Evolutionary conservation across 30 jellyfish, hydroid and myxozoan species (phyloP), one percentile per base, ranked within the genome.

Genomic region (Hydractinia symbiolongicarpus): DNA sequence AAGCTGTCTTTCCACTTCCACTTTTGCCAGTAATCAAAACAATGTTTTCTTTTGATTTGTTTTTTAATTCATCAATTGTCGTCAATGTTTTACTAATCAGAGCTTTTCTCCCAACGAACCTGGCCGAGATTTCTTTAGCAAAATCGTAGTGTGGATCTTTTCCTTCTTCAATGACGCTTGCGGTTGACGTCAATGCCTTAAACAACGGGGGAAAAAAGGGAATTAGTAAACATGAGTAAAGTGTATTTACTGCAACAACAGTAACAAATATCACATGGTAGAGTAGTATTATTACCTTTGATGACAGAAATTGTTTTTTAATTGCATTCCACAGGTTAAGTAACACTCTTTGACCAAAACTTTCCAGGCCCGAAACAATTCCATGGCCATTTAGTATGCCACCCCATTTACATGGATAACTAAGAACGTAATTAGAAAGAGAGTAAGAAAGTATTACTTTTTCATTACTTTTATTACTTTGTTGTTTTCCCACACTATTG

Each of bases 1-100:
- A 79, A 5, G 96, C 87, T 21, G 96, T 78, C 69, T 91, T 91
- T 16, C 98, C 98, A 50, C 90, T 79, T 50, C 98, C 98, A 53
- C 87, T 82, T 61, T 82, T 87, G 11, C 98, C 98, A 9, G 90
- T 21, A 9, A 91, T 61, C 83, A 83, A 61, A 30, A 91, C 52
- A 16, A 91, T 88, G 11, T 77, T 77, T 77, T 77, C 60, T 4
- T 58, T 79, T 16, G 54, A 21, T 19, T 58, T 77, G 76, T 54
- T 58, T 16, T 55, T 4, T 49, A 55, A 1, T 56, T 77, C 85
- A 52, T 52, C 77, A 50, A 77, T 19, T 30, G 60, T 16, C 30
- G 79, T 4, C 40, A 30, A 53, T 51, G 60, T 5, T 55, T 67
- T 81, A 15, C 73, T 83, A 7, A 87, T 19, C 49, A 84, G 73